Percentiles rank a stretch among this genome's conserved stretches.
Conservation (phyloP, 2,888 invertebrate genomes). For the Scaptomyza parva region DNA sequence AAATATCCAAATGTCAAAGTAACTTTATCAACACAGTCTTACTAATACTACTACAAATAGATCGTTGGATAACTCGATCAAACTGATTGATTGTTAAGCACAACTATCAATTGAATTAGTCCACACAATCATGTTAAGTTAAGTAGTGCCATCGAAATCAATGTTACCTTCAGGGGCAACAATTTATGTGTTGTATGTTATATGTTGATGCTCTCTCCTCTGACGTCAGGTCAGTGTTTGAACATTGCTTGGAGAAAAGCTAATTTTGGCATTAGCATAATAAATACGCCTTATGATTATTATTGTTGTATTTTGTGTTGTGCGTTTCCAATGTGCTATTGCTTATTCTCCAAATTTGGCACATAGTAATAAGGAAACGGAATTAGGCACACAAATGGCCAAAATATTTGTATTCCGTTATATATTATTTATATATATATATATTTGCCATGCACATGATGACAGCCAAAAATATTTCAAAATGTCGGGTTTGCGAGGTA, state of each 20-base stretch:
- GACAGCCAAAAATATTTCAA: slow-evolving; percentile 47
- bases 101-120: slow-evolving; percentile 8
- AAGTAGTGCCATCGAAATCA: slow-evolving; percentile 16
- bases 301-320: slow-evolving; percentile 27
- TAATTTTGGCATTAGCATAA: slow-evolving; percentile 50
- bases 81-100: background rate
- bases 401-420: slow-evolving; percentile 45
- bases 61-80: background rate
- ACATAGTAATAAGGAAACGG: slow-evolving; percentile 58
- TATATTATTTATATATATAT: no score
- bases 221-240: slow-evolving; percentile 21
- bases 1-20: no score
- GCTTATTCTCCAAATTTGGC: slow-evolving; percentile 46
- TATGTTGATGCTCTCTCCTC: slow-evolving; percentile 12
- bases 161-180: slow-evolving; percentile 4
- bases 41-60: no score
- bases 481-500: background rate
- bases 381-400: slow-evolving; percentile 38
- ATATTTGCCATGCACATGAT: slow-evolving; percentile 68
- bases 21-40: no score
- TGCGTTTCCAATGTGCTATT: slow-evolving; percentile 20
- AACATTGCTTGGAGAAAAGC: slow-evolving; percentile 15
- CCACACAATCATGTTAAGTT: background rate
- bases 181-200: slow-evolving; percentile 25
- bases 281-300: slow-evolving; percentile 44